Evolutionary conservation across 2,113 vertebrate species (phyloP).

Genomic region (Percina caprodes): DNA sequence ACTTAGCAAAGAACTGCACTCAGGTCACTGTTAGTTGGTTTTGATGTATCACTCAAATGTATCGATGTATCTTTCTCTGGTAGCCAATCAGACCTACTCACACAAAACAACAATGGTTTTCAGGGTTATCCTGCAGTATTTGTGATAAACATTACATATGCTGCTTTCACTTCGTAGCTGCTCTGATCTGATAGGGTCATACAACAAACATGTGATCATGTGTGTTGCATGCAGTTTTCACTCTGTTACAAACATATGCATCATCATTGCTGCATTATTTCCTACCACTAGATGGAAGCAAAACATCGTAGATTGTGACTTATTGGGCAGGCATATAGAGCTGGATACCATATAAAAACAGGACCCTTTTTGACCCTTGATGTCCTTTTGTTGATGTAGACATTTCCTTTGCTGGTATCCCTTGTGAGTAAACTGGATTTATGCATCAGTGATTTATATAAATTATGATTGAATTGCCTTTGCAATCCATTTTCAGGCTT

Average conservation of each 20-base stretch:
- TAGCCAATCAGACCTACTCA: neutral
- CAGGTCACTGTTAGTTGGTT: constrained; percentile 4
- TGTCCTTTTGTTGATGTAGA: neutral
- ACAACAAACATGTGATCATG: neutral
- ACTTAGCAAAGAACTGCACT: constrained; percentile 35
- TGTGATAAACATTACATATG: neutral
- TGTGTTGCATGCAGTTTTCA: neutral
- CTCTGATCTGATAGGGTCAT: neutral
- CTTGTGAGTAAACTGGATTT: neutral
- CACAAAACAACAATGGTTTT: neutral
- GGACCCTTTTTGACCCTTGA: neutral
- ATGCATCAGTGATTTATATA: neutral
- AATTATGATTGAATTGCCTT: neutral
- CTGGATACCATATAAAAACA: neutral
- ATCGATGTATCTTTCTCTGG: neutral
- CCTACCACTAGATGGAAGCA: constrained; percentile 69
- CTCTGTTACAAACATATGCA: neutral
- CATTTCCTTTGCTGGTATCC: neutral
- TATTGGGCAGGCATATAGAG: neutral
- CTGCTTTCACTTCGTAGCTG: neutral
- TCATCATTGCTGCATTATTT: constrained; percentile 34
- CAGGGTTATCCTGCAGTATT: neutral
- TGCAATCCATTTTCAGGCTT: neutral
- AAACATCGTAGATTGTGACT: constrained; percentile 6
- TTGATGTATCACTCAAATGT: constrained; percentile 35